Percentiles rank a stretch among this genome's conserved stretches.
phyloP scores from a whole-genome alignment of 2,113 vertebrate species.

The Gadus macrocephalus region DNA sequence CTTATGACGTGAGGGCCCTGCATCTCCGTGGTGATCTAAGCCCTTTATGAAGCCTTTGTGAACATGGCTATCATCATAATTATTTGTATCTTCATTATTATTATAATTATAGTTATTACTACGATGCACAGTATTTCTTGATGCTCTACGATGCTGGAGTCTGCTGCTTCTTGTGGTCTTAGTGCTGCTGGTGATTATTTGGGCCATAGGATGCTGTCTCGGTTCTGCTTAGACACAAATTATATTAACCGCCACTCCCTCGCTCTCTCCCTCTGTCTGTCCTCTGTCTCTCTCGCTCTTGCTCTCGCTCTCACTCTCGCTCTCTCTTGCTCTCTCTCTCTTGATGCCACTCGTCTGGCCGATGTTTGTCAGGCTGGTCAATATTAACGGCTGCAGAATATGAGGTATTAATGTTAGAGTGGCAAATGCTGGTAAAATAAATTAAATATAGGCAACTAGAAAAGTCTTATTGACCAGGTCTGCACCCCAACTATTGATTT shows the following conservation, averaged over 20 bases:
- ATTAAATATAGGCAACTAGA: no score
- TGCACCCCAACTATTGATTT: background rate
- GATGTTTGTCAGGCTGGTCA: no score
- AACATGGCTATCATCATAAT: constrained; percentile 8
- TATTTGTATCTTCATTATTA: no score
- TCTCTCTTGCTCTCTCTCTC: constrained; percentile 23
- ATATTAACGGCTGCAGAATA: no score
- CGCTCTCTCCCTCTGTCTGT: background rate
- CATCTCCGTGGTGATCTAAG: constrained; percentile 8
- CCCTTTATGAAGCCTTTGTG: constrained; percentile 28
- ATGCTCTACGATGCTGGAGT: constrained; percentile 53
- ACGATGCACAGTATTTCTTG: constrained; percentile 37
- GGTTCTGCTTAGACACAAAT: constrained; percentile 23
- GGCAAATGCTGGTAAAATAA: no score
- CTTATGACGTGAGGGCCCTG: no score
- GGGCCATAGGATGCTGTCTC: constrained; percentile 1
- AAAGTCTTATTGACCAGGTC: background rate
- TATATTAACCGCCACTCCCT: constrained; percentile 23
- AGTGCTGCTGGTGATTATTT: constrained; percentile 46
- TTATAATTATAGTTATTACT: no score
- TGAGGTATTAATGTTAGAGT: no score
- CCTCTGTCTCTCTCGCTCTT: background rate
- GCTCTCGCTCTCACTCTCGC: constrained; percentile 19
- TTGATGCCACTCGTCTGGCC: background rate
- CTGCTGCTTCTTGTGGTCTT: constrained; percentile 43